Evolutionary conservation across 2,888 invertebrate species (phyloP).

Genomic region (Melanostoma mellinum): DNA sequence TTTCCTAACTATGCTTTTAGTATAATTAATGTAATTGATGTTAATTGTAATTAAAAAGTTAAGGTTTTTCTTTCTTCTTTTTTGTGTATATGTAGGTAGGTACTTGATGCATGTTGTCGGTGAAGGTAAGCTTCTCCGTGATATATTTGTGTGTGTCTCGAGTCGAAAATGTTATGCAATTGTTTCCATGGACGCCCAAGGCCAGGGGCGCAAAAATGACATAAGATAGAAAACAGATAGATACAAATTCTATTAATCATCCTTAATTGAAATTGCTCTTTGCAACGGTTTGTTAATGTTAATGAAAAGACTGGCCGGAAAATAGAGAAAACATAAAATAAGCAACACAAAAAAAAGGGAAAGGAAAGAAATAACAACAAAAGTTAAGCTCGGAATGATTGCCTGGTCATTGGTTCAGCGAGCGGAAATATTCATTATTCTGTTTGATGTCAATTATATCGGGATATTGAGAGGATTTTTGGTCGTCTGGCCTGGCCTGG

Average conservation of each 20-base stretch:
- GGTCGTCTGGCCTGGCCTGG: neutral
- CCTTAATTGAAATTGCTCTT: conserved; percentile 64
- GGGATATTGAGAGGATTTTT: conserved; percentile 26
- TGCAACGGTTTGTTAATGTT: conserved; percentile 54
- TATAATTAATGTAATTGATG: conserved; percentile 71
- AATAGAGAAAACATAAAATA: neutral
- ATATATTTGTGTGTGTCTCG: conserved; percentile 11
- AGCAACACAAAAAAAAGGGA: neutral
- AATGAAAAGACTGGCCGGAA: conserved; percentile 28
- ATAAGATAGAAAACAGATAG: conserved; percentile 7
- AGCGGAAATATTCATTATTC: conserved; percentile 61
- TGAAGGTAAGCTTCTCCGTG: neutral
- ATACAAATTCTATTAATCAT: conserved; percentile 64
- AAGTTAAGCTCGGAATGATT: conserved; percentile 48
- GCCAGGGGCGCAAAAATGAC: neutral
- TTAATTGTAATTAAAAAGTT: conserved; percentile 72
- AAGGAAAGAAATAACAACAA: conserved; percentile 9
- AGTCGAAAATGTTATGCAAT: conserved; percentile 46
- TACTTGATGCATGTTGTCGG: conserved; percentile 17
- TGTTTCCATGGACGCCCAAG: conserved; percentile 8
- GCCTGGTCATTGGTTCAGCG: conserved; percentile 58
- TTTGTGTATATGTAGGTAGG: conserved; percentile 12
- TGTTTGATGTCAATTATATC: conserved; percentile 64
- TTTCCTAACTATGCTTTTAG: conserved; percentile 67
- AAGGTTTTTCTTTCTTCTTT: conserved; percentile 45